Base-by-base conservation (phyloP, 2,888 invertebrate species). In the Quadriops clusia region DNA sequence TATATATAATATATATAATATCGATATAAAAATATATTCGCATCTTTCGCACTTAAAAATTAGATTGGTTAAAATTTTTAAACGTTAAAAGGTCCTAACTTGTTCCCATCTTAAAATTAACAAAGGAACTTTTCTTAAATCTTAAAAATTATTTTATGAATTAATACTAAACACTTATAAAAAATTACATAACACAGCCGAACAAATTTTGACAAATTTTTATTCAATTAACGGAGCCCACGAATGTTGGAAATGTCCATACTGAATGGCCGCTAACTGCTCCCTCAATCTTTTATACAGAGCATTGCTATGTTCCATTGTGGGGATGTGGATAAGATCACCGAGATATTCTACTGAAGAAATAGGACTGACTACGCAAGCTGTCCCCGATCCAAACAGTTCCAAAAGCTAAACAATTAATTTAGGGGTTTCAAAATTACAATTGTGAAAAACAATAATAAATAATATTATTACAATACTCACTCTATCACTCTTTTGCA, bases 341-440 rank as follows among this genome's bases (percentile, higher is more conserved):
- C 75, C 82, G 44, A 79, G 51, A 60, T 84, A 97, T 32, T 81
- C 71, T 37, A 98, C 86, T 37, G 76, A 71, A 33, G 82, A 80
- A 32, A 98, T 77, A 1, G 98, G 97, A 49, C 86, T 87, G 10
- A 99, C 84, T 26, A 94, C 72, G 47, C 90, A 90, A 1, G 98
- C 98, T 13, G 98, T 98, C 32, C 98, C 98, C n/a, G 91, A 76
- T 34, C 97, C 98, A 60, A 98, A 99, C 60, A 97, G 70, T 64
- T 98, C 98, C 44, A 91, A 58, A 42, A 98, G 60, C 94, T 95
- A 64, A 1, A 67, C 65, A 35, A 42, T 43, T 43, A 42, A 35
- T n/a, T n/a, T n/a, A n/a, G n/a, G n/a, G n/a, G n/a, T n/a, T n/a
- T n/a, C n/a, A 29, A 32, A 25, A 9, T 11, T 16, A 8, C n/a